A percentile compares a stretch with the other conserved stretches of the same genome.
Evolutionary conservation across 2,797 vertebrate genomes (phyloP).

Genomic region (Sebastes diaconus): DNA sequence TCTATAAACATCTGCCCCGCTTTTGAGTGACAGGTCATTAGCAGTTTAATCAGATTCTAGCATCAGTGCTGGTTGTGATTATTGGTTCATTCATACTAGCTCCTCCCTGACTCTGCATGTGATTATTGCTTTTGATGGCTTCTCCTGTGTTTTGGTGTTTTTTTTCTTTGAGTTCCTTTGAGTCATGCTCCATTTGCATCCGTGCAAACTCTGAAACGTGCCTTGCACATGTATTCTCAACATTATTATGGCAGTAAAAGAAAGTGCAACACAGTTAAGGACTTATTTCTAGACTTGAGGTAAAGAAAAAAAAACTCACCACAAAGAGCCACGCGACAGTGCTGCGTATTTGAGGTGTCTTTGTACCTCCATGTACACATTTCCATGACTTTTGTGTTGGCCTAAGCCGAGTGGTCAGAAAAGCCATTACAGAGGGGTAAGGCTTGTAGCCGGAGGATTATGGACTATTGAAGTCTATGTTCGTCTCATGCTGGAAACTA

Average conservation of each 20-base stretch:
- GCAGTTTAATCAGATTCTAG: slow-evolving; percentile 79
- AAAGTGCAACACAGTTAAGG: neutral
- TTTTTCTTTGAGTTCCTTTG: slow-evolving; percentile 37
- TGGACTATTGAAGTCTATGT: slow-evolving; percentile 76
- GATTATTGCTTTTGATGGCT: slow-evolving; percentile 65
- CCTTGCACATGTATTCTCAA: neutral
- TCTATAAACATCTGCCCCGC: slow-evolving; percentile 76
- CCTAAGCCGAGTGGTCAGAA: slow-evolving; percentile 75
- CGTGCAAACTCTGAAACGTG: slow-evolving; percentile 25
- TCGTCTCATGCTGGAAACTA: slow-evolving; percentile 74
- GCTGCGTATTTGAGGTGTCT: slow-evolving; percentile 27
- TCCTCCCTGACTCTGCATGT: slow-evolving; percentile 65
- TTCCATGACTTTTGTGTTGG: slow-evolving; percentile 76
- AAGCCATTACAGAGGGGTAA: slow-evolving; percentile 81
- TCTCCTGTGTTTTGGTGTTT: slow-evolving; percentile 39
- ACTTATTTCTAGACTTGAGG: neutral
- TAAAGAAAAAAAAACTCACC: neutral
- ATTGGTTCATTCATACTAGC: slow-evolving; percentile 70
- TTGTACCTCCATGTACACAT: slow-evolving; percentile 68
- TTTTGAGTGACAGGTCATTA: slow-evolving; percentile 80
- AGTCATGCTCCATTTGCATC: slow-evolving; percentile 25
- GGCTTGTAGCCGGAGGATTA: slow-evolving; percentile 74
- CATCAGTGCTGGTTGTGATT: slow-evolving; percentile 74
- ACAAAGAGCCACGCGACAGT: neutral
- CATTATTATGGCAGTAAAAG: neutral